These are phyloP conservation scores for Apodemus agrarius DNA, from an alignment of 2,797 vertebrate species.

Conservation along the genomic window DNA sequence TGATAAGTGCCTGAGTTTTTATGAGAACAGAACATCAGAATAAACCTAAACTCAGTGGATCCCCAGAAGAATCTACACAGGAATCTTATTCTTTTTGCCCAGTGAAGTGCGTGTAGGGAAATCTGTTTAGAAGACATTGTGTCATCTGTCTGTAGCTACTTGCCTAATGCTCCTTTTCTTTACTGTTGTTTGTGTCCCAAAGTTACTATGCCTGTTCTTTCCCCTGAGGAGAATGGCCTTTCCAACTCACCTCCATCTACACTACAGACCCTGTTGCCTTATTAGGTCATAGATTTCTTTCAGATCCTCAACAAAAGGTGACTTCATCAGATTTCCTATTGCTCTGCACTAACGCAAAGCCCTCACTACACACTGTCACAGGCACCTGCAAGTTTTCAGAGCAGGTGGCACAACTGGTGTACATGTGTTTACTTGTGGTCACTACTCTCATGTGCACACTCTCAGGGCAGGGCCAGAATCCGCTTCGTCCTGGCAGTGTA, in stretches of 20 bases:
- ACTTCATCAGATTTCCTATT: slow-evolving; percentile 23
- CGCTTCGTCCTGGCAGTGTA: neutral
- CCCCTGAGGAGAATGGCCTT: neutral
- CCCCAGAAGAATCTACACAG: neutral
- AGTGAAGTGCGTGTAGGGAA: neutral
- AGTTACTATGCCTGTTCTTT: neutral
- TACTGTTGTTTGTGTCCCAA: neutral
- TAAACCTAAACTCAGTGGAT: slow-evolving; percentile 48
- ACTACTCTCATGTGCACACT: neutral
- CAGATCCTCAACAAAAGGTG: slow-evolving; percentile 24
- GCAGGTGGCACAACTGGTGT: neutral
- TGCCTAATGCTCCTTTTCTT: slow-evolving; percentile 4
- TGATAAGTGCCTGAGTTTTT: slow-evolving; percentile 32
- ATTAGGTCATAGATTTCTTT: slow-evolving; percentile 51
- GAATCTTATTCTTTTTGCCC: slow-evolving; percentile 28
- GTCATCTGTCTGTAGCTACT: neutral
- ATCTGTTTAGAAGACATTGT: neutral
- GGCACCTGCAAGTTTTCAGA: neutral
- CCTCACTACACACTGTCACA: neutral
- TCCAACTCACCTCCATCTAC: neutral
- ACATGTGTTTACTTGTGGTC: slow-evolving; percentile 28
- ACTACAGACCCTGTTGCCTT: neutral
- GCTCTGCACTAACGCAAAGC: neutral
- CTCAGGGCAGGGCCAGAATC: neutral
- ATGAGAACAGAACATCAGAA: slow-evolving; percentile 25